Conservation (phyloP, 2,797 vertebrate species). For the Pseudomugil tenellus region DNA sequence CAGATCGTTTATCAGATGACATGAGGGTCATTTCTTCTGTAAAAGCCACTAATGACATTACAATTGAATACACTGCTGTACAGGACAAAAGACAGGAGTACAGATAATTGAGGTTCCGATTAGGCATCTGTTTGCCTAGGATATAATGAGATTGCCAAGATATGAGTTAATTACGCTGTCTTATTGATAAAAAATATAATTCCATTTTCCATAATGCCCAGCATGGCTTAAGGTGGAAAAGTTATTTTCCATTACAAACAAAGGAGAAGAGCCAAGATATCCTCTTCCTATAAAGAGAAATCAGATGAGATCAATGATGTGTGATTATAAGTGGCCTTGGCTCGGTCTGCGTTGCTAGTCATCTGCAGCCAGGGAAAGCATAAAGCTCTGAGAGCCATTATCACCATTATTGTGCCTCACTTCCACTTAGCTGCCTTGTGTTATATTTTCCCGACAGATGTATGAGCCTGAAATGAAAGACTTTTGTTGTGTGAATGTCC, state of each 20-base stretch:
- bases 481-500: constrained; percentile 12
- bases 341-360: constrained; percentile 12
- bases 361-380: constrained; percentile 9
- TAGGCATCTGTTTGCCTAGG: constrained; percentile 65
- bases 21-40: constrained; percentile 50
- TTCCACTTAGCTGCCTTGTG: constrained; percentile 7
- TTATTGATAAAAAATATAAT: constrained; percentile 71
- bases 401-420: constrained; percentile 3
- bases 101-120: constrained; percentile 72
- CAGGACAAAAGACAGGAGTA: constrained; percentile 67
- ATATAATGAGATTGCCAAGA: constrained; percentile 64
- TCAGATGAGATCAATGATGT: constrained; percentile 16
- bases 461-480: background rate
- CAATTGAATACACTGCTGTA: constrained; percentile 67
- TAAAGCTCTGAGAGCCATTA: constrained; percentile 9
- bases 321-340: constrained; percentile 5
- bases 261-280: constrained; percentile 12
- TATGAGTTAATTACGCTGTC: constrained; percentile 73
- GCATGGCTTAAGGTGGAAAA: constrained; percentile 41
- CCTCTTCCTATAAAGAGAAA: constrained; percentile 9
- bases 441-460: constrained; percentile 1
- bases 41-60: constrained; percentile 70
- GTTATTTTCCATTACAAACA: constrained; percentile 32
- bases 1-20: constrained; percentile 58
- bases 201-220: constrained; percentile 66